These are phyloP conservation scores for Pipra filicauda DNA, from an alignment of 2,113 vertebrate genomes.

Conservation along the genomic window DNA sequence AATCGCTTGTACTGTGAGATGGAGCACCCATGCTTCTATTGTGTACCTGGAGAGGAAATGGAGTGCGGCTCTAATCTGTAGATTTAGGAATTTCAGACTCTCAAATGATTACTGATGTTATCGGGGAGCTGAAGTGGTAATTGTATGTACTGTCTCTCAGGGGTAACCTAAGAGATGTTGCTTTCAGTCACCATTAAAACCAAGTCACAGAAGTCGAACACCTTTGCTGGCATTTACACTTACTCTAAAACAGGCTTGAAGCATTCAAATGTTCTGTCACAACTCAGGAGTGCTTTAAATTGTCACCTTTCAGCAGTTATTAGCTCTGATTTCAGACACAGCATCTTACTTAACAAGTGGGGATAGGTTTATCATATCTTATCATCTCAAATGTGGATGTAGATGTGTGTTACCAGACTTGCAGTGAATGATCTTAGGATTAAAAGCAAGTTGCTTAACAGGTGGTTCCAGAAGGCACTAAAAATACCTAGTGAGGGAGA, in stretches of 20 bases:
- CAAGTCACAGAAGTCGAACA: not conserved
- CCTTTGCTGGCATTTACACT: not conserved
- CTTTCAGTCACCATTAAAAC: not conserved
- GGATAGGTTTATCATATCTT: not conserved
- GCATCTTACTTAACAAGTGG: not conserved
- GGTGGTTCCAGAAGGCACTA: constrained; percentile 11
- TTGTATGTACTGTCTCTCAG: not conserved
- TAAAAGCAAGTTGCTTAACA: constrained; percentile 37
- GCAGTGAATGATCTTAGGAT: constrained; percentile 14
- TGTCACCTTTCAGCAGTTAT: constrained; percentile 16
- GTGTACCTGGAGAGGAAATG: not conserved
- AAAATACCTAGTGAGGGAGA: constrained; percentile 22
- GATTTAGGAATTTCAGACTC: not conserved
- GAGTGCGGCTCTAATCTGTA: not conserved
- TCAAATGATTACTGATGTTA: not conserved
- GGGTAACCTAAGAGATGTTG: not conserved
- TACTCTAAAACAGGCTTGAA: not conserved
- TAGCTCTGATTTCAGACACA: not conserved
- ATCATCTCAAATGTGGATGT: constrained; percentile 10
- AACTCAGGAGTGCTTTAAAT: not conserved
- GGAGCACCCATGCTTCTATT: not conserved
- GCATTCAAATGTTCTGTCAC: not conserved
- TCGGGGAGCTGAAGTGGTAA: not conserved
- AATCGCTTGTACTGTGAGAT: not conserved
- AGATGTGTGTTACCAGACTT: constrained; percentile 27